Evolutionary conservation across 2,113 vertebrate genomes (phyloP).

Genomic region (Desmodus rotundus): DNA sequence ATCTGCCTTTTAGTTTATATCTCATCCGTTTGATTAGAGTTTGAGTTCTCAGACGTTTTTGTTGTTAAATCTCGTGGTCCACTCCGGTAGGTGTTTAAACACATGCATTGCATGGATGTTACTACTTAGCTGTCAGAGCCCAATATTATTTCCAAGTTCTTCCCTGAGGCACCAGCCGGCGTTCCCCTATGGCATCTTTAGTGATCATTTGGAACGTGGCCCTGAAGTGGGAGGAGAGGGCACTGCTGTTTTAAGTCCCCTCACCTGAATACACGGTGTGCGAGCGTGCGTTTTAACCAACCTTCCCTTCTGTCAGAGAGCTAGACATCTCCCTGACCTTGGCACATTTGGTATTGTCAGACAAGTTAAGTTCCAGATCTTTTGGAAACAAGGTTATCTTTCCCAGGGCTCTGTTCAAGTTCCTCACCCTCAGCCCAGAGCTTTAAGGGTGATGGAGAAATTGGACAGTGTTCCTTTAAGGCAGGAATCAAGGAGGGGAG

Average conservation of each 20-base stretch:
- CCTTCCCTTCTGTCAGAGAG: not conserved
- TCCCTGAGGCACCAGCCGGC: not conserved
- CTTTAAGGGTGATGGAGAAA: not conserved
- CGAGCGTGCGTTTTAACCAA: not conserved
- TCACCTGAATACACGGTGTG: not conserved
- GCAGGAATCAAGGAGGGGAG: not conserved
- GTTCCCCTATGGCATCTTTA: not conserved
- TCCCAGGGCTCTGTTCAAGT: not conserved
- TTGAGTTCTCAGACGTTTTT: not conserved
- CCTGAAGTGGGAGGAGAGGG: too few species aligned
- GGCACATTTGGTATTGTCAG: not conserved
- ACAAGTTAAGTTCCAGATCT: not conserved
- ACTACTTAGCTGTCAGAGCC: not conserved
- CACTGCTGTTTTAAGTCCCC: not conserved
- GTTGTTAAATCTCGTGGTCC: not conserved
- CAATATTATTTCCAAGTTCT: not conserved
- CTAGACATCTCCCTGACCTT: not conserved
- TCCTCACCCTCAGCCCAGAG: not conserved
- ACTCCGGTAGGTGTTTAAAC: not conserved
- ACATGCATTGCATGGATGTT: not conserved
- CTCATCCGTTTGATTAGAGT: not conserved
- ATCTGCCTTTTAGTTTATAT: not conserved
- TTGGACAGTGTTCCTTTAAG: conserved; percentile 57
- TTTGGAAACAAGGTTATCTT: not conserved
- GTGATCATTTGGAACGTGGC: not conserved